Evolutionary conservation across 1,140 invertebrate species (phyloP).

Genomic region (Helicoverpa zea): DNA sequence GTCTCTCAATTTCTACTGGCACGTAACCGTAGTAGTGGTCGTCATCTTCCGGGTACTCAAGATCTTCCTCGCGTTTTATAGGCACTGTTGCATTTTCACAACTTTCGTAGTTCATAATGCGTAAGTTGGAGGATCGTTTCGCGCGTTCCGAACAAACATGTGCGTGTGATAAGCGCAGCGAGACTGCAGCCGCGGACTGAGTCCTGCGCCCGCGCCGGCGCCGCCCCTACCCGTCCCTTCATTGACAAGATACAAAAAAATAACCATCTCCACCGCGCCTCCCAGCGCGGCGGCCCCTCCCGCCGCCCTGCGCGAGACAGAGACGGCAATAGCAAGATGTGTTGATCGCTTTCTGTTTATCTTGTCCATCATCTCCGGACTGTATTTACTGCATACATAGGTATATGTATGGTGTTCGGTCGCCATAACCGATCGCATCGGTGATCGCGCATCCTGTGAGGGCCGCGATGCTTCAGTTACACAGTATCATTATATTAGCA

Average conservation of each 20-base stretch:
- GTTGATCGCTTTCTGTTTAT: constrained; percentile 76
- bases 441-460: constrained; percentile 69
- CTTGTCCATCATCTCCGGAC: constrained; percentile 79
- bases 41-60: constrained; percentile 77
- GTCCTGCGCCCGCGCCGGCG: constrained; percentile 61
- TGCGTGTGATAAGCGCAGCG: constrained; percentile 65
- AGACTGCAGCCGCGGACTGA: constrained; percentile 64
- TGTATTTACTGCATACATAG: constrained; percentile 74
- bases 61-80: constrained; percentile 77
- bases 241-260: constrained; percentile 85
- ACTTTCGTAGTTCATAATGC: constrained; percentile 79
- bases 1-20: constrained; percentile 74
- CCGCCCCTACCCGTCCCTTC: constrained; percentile 81
- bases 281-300: constrained; percentile 75
- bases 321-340: constrained; percentile 63
- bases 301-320: constrained; percentile 63
- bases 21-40: constrained; percentile 73
- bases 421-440: constrained; percentile 77
- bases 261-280: constrained; percentile 77
- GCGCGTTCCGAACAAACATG: constrained; percentile 59
- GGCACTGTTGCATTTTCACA: constrained; percentile 72
- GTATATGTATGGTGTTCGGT: constrained; percentile 62
- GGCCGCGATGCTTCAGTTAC: constrained; percentile 47
- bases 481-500: constrained; percentile 45
- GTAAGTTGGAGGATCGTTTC: constrained; percentile 21